phyloP scores from a whole-genome alignment of 1,140 invertebrate species.

The Zaprionus gabonicus region DNA sequence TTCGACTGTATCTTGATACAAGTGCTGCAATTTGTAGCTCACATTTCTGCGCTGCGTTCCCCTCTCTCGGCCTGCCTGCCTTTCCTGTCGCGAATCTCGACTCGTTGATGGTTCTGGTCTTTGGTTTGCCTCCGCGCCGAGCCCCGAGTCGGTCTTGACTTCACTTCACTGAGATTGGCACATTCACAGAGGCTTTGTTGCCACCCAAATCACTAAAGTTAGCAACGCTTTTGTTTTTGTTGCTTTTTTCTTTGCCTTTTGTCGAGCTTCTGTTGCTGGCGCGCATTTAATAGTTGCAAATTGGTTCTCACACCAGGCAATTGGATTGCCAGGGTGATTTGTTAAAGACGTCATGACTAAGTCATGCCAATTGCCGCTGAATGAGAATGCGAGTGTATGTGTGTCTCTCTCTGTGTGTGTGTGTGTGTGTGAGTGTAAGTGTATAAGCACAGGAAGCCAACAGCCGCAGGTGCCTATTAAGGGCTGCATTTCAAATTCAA shows the following conservation, averaged over 20 bases:
- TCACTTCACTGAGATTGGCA: constrained; percentile 34
- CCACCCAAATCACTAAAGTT: constrained; percentile 54
- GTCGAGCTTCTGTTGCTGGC: constrained; percentile 65
- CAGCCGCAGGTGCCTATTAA: constrained; percentile 25
- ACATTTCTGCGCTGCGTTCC: constrained; percentile 42
- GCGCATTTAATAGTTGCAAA: constrained; percentile 78
- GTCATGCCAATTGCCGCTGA: constrained; percentile 34
- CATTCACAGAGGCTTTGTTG: constrained; percentile 62
- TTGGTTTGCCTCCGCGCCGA: constrained; percentile 8
- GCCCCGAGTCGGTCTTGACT: constrained; percentile 8
- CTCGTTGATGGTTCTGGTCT: constrained; percentile 6
- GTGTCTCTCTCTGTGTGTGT: constrained; percentile 2
- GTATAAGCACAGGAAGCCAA: constrained; percentile 3
- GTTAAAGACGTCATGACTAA: constrained; percentile 35
- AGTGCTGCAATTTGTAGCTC: constrained; percentile 77
- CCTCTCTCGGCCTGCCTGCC: constrained; percentile 14
- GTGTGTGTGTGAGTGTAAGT: constrained; percentile 12
- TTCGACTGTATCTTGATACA: constrained; percentile 76
- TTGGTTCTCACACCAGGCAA: constrained; percentile 73
- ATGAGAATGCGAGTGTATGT: background rate
- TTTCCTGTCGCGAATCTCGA: constrained; percentile 21
- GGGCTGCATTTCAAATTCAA: background rate
- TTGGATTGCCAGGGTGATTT: constrained; percentile 63
- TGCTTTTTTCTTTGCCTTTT: constrained; percentile 17
- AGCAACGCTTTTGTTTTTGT: constrained; percentile 37